Evolutionary conservation across 2,113 vertebrate genomes (phyloP).

Genomic region (Stigmatopora argus): DNA sequence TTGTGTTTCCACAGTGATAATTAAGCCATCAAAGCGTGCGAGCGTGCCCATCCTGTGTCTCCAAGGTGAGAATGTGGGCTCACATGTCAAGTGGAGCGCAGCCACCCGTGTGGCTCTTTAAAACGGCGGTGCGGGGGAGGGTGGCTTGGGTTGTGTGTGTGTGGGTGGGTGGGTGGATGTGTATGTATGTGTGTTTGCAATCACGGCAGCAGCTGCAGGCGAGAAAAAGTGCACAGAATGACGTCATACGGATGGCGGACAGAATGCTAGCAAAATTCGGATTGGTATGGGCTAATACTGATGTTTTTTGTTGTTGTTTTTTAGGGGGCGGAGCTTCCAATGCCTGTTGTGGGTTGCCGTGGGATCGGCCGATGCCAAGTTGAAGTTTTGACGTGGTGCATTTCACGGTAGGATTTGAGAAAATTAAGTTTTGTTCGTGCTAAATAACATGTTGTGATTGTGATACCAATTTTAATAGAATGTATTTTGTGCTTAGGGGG

Average conservation of each 20-base stretch:
- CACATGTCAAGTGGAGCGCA: conserved; percentile 66
- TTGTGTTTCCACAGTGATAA: conserved; percentile 70
- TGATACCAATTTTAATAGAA: too few species aligned
- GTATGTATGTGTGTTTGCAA: conserved; percentile 9
- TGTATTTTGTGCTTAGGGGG: too few species aligned
- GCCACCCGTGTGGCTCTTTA: conserved; percentile 64
- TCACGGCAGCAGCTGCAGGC: conserved; percentile 41
- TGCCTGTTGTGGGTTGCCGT: too few species aligned
- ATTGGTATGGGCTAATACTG: too few species aligned
- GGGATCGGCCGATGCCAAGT: too few species aligned
- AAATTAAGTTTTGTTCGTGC: too few species aligned
- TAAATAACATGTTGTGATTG: too few species aligned
- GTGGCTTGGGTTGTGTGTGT: conserved; percentile 9
- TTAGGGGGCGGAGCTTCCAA: too few species aligned
- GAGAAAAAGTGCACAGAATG: conserved; percentile 50
- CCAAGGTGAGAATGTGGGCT: conserved; percentile 65
- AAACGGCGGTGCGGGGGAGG: conserved; percentile 57
- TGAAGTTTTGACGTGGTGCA: too few species aligned
- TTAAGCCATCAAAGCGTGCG: conserved; percentile 73
- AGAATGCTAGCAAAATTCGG: neutral
- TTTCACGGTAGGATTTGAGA: too few species aligned
- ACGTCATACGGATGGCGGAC: conserved; percentile 41
- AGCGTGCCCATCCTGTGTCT: conserved; percentile 65
- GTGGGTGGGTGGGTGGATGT: conserved; percentile 18
- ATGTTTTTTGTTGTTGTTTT: too few species aligned